phyloP scores from a whole-genome alignment of 2,797 vertebrate species.

The Macropodus opercularis region DNA sequence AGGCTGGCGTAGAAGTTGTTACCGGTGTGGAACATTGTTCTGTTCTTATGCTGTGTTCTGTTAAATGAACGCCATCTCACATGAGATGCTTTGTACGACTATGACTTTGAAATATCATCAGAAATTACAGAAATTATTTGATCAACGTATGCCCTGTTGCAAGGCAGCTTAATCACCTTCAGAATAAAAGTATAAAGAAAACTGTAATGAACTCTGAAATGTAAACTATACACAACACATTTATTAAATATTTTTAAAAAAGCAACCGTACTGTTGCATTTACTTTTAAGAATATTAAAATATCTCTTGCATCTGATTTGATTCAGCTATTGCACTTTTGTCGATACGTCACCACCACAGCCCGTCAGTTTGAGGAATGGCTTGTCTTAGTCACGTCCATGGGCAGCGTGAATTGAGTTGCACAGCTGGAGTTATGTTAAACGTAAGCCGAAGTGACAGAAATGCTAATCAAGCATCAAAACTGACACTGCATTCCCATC shows the following conservation, averaged over 20 bases:
- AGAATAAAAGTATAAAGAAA: too few relatives aligned
- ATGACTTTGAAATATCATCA: too few relatives aligned
- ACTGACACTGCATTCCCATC: conserved; percentile 75
- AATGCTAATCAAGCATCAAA: conserved; percentile 77
- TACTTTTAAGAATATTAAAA: conserved; percentile 18
- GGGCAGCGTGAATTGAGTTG: conserved; percentile 71
- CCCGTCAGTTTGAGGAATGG: conserved; percentile 74
- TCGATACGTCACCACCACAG: conserved; percentile 52
- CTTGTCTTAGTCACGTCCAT: conserved; percentile 70
- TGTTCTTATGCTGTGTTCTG: not conserved
- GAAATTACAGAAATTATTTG: too few relatives aligned
- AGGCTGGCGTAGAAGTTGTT: too few relatives aligned
- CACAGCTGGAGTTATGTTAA: conserved; percentile 83
- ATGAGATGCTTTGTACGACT: too few relatives aligned
- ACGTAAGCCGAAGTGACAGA: conserved; percentile 80
- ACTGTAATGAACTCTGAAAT: not conserved
- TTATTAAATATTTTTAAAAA: not conserved
- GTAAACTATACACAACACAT: not conserved
- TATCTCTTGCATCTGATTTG: conserved; percentile 19
- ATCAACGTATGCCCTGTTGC: too few relatives aligned
- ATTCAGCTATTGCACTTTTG: conserved; percentile 50
- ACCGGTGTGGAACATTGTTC: not conserved
- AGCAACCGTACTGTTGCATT: not conserved
- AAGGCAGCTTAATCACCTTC: not conserved
- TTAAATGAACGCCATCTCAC: not conserved